Evolutionary conservation across 2,888 invertebrate species (phyloP).

Genomic region (Hyppa rectilinea): DNA sequence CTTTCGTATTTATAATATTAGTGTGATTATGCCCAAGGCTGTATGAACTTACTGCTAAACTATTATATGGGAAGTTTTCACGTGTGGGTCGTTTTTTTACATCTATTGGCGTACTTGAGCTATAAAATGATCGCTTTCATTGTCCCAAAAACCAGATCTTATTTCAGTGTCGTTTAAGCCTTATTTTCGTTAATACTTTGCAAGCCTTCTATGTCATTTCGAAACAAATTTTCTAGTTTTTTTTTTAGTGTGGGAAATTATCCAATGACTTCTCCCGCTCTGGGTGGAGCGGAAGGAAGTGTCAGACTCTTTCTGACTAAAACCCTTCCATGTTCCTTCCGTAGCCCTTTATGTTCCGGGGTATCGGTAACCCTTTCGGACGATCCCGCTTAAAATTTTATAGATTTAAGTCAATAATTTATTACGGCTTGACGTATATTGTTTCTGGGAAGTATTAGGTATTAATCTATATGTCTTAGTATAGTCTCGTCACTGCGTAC

Average conservation of each 20-base stretch:
- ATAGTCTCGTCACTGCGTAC: conserved; percentile 13
- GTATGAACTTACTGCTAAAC: not conserved
- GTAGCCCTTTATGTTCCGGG: too few relatives aligned
- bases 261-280: too few relatives aligned
- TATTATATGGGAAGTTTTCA: not conserved
- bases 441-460: conserved; percentile 1
- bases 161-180: not conserved
- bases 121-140: not conserved
- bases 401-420: not conserved
- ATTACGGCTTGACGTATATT: not conserved
- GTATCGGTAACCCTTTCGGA: too few relatives aligned
- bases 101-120: too few relatives aligned
- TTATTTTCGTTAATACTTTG: too few relatives aligned
- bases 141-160: not conserved
- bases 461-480: conserved; percentile 1
- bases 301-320: too few relatives aligned
- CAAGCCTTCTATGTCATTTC: not conserved
- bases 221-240: not conserved
- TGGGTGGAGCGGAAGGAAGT: too few relatives aligned
- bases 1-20: too few relatives aligned
- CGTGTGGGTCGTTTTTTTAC: not conserved
- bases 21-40: not conserved
- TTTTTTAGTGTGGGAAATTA: too few relatives aligned
- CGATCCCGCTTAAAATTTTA: too few relatives aligned
- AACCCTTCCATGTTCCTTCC: too few relatives aligned